Percentiles rank a stretch among this genome's conserved stretches.
phyloP scores from a whole-genome alignment of 2,888 invertebrate genomes.

The Cantharis rustica region DNA sequence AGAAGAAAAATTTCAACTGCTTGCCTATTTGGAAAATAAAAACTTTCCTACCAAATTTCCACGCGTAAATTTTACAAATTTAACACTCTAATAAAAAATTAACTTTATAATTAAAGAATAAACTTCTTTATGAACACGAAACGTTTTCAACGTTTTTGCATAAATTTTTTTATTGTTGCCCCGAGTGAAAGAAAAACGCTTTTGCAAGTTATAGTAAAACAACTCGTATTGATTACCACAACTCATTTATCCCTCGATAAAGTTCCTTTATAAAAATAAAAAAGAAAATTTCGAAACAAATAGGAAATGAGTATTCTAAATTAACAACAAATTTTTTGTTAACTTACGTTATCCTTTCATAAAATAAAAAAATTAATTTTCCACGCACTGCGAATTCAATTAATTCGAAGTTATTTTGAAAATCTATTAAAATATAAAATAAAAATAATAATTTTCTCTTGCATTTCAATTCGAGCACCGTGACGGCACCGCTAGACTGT shows the following conservation, averaged over 20 bases:
- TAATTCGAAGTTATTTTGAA: background rate
- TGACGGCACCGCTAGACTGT: conserved; percentile 18
- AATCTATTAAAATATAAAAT: background rate
- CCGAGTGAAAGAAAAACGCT: background rate
- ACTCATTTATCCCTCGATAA: background rate
- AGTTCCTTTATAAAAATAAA: background rate
- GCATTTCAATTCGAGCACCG: background rate
- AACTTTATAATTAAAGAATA: background rate
- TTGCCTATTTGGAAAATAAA: background rate
- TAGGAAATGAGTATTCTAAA: background rate
- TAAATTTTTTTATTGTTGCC: background rate
- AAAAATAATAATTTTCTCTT: background rate
- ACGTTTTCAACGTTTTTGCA: background rate
- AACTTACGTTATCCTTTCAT: background rate
- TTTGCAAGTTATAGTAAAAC: background rate
- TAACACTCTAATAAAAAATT: background rate
- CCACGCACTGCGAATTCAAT: background rate
- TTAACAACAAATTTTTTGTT: background rate
- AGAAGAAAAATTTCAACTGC: background rate
- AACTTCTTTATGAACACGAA: background rate
- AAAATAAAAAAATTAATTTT: background rate
- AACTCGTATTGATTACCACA: background rate
- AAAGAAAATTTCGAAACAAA: no score
- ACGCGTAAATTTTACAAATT: background rate
- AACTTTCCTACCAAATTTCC: background rate